Conservation (phyloP, 2,888 invertebrate species). For the Chrysodeixis includens region DNA sequence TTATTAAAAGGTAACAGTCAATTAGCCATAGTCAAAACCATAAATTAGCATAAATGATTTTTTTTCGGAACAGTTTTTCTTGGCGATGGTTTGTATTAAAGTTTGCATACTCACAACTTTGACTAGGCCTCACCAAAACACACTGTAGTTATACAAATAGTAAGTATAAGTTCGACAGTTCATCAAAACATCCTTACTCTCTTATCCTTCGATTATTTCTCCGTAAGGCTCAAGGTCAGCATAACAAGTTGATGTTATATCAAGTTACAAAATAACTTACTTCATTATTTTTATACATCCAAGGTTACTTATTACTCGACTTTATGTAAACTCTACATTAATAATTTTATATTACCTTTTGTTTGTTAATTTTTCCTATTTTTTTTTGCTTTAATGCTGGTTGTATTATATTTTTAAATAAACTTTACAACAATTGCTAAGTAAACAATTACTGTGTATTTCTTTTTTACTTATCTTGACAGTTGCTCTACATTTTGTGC, state of each 20-base stretch:
- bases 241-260: constrained; percentile 4
- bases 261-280: constrained; percentile 3
- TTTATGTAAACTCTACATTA: neutral
- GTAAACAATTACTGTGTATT: too few relatives aligned
- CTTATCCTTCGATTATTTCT: neutral
- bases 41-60: too few relatives aligned
- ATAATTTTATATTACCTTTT: neutral
- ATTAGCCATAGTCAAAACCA: too few relatives aligned
- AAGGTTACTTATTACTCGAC: neutral
- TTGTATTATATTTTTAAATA: too few relatives aligned
- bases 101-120: too few relatives aligned
- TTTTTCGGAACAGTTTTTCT: too few relatives aligned
- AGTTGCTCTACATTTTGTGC: neutral
- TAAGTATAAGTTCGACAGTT: neutral
- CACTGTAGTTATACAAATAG: too few relatives aligned
- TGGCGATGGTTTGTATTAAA: too few relatives aligned
- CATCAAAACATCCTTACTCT: neutral
- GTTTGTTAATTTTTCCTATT: neutral
- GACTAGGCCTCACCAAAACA: too few relatives aligned
- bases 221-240: neutral
- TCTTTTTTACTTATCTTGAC: too few relatives aligned
- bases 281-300: constrained; percentile 3
- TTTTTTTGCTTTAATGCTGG: neutral
- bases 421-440: too few relatives aligned
- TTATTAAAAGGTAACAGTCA: too few relatives aligned